Evolutionary conservation across 2,797 vertebrate species (phyloP), one percentile per base, ranked within the genome.

Genomic region (Bradypus variegatus): DNA sequence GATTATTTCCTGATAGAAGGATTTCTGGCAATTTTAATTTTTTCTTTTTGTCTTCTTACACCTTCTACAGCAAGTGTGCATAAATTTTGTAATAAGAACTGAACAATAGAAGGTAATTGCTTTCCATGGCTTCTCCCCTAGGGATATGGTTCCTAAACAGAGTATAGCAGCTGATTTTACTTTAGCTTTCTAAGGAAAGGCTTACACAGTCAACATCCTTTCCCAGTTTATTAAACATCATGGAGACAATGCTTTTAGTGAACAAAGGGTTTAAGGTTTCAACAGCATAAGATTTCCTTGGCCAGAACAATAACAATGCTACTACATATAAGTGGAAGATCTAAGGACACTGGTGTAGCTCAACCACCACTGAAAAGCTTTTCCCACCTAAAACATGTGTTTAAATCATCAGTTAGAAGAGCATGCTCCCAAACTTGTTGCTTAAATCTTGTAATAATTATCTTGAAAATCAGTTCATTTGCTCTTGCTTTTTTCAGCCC

Each of bases 381-480:
- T 75, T 36, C 16, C 64, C 48, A 41, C 65, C 85, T 48, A 41
- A 38, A 81, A 88, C 38, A 38, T 31, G 8, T 38, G n/a, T 21
- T 48, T 79, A 50, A 50, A 81, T 84, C 73, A 81, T 84, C 73
- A 16, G 33, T 67, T 77, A 48, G 75, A 85, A 76, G 18, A 67
- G 36, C 19, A 69, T 6, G 23, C 6, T 72, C 41, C 53, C 65
- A 84, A 79, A 87, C 62, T 60, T 95, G 78, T 93, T 92, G 91
- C 80, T 84, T 78, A 84, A 93, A 81, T 76, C 41, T 80, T 81
- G 60, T 55, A 84, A 86, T 90, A 65, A 55, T 76, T 84, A 31
- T 84, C 88, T 91, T 91, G 27, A 92, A 91, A 78, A 87, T 72
- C 3, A 85, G 65, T 60, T 83, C 72, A 69, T 65, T 70, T 45